Evolutionary conservation across 2,888 invertebrate species (phyloP).

Genomic region (Dinocampus coccinellae): DNA sequence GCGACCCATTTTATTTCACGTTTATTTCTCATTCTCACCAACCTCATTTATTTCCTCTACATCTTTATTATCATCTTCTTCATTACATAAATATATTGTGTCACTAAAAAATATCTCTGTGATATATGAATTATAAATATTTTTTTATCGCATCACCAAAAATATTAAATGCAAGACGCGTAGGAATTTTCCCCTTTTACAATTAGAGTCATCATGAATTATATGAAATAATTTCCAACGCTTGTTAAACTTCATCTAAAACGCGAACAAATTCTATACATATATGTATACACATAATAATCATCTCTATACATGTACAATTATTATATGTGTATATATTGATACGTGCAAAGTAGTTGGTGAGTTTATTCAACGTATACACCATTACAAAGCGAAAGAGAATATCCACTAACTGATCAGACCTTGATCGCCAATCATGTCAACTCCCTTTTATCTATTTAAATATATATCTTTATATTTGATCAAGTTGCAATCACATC

Average conservation of each 20-base stretch:
- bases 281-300: background rate
- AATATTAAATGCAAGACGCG: background rate
- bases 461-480: conserved; percentile 32
- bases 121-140: background rate
- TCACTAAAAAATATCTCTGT: background rate
- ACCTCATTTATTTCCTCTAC: conserved; percentile 26
- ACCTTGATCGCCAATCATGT: conserved; percentile 63
- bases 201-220: background rate
- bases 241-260: background rate
- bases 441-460: conserved; percentile 30
- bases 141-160: background rate
- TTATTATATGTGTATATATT: conserved; percentile 2
- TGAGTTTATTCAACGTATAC: background rate
- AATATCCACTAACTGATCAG: conserved; percentile 57
- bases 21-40: conserved; percentile 31
- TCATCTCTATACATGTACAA: background rate
- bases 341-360: conserved; percentile 6
- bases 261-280: background rate
- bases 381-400: conserved; percentile 17
- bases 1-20: conserved; percentile 60
- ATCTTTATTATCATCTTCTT: conserved; percentile 42
- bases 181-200: background rate
- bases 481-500: conserved; percentile 37
- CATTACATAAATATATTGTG: conserved; percentile 27
- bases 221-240: conserved; percentile 1